A percentile compares a stretch with the other conserved stretches of the same genome.
phyloP scores from a whole-genome alignment of 2,113 vertebrate species.

The Neomonachus schauinslandi region DNA sequence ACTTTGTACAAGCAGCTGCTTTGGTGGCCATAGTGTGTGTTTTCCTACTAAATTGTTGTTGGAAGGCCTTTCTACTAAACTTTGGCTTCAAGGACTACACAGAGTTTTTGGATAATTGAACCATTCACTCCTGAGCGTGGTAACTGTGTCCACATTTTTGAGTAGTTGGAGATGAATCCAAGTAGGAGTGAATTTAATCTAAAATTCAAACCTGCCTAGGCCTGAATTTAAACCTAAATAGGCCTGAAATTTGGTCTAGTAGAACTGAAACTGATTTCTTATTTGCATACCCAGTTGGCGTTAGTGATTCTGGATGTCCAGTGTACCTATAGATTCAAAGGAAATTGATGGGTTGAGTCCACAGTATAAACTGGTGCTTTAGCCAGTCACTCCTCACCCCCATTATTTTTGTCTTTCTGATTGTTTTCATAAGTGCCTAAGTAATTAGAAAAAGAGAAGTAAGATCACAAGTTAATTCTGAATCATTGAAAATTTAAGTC shows the following conservation, averaged over 20 bases:
- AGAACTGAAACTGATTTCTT: background rate
- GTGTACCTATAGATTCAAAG: background rate
- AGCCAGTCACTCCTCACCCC: background rate
- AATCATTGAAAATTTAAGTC: background rate
- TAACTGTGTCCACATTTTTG: background rate
- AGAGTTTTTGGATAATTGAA: background rate
- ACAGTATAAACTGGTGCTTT: background rate
- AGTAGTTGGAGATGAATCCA: background rate
- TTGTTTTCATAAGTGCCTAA: background rate
- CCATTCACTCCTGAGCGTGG: background rate
- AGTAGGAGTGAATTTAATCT: background rate
- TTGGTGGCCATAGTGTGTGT: background rate
- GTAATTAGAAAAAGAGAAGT: background rate
- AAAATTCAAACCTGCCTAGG: background rate
- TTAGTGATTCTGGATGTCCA: background rate
- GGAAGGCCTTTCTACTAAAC: conserved; percentile 38
- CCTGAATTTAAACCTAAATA: background rate
- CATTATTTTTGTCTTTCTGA: background rate
- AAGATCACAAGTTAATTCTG: background rate
- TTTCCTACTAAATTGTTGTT: background rate
- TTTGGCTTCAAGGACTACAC: background rate
- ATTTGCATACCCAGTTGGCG: background rate
- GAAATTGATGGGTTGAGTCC: background rate
- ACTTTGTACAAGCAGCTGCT: background rate
- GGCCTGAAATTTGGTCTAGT: background rate